Base-by-base conservation (phyloP, 2,113 vertebrate genomes). In the Tachysurus fulvidraco region DNA sequence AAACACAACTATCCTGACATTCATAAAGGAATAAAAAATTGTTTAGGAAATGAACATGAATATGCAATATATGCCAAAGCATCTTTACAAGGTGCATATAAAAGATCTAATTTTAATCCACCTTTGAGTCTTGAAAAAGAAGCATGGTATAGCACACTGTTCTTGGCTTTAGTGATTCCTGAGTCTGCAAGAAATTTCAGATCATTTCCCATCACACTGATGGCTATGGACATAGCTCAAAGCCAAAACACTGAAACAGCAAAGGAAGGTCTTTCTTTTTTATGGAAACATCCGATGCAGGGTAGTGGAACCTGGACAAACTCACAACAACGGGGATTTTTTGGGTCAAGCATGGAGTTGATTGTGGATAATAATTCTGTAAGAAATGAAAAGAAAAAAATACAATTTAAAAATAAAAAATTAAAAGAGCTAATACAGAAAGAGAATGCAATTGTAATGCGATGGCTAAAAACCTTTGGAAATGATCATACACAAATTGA, bases 101-200 rank as follows among this genome's bases (percentile, higher is more conserved):
- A 4, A 74, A 16, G n/a, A n/a, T n/a, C n/a, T n/a, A n/a, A n/a
- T n/a, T n/a, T n/a, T n/a, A 9, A 12, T 0, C 0, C 0, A 67
- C 0, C 0, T 1, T 25, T 0, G 10, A 17, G 10, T 0, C 5
- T 12, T 1, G 28, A 8, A 3, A 85, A 85, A 54, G 5, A 86
- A 14, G 59, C 84, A 23, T 85, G 74, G 83, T 28, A 54, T 14
- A 79, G 74, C n/a, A 65, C 74, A 36, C 52, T 30, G 21, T 85
- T 85, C 30, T 17, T 85, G 16, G 84, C 74, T 30, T 79, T 74
- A 23, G 44, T 64, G 28, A 65, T 85, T 21, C 79, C 84, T 36
- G 84, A 85, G 25, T 85, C 84, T 30, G 12, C 44, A 19, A 52
- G 84, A 64, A 85, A 85, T 85, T 85, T 85, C 23, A 50, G 84